These are phyloP conservation scores for Dryobates pubescens DNA, from an alignment of 2,797 vertebrate genomes.

Conservation along the genomic window DNA sequence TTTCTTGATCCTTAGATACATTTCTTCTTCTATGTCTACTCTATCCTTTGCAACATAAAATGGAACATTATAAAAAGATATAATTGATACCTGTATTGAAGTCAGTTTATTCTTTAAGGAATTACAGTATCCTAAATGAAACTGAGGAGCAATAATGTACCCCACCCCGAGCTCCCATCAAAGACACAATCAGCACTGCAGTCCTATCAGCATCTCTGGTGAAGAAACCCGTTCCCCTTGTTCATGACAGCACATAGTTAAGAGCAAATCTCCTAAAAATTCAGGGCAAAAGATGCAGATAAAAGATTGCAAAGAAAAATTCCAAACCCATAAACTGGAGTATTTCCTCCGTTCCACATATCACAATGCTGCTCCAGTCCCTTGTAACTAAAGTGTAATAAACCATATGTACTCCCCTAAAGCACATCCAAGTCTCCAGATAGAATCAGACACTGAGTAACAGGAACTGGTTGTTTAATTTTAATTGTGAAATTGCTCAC, in stretches of 20 bases:
- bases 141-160: neutral
- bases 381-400: neutral
- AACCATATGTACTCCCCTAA: neutral
- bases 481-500: constrained; percentile 20
- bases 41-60: neutral
- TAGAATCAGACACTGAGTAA: neutral
- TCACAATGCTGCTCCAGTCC: neutral
- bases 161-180: neutral
- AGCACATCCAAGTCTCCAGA: neutral
- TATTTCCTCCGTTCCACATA: neutral
- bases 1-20: neutral
- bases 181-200: neutral
- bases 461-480: neutral
- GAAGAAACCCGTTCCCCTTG: neutral
- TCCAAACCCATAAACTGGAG: neutral
- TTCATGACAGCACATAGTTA: neutral
- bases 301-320: neutral
- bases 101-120: neutral
- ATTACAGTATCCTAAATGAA: neutral
- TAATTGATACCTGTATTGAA: neutral
- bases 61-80: neutral
- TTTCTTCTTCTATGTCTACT: neutral
- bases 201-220: neutral
- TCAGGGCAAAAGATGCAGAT: neutral
- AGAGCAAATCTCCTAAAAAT: neutral